phyloP scores from a whole-genome alignment of 1,140 invertebrate genomes.

The Ectropis grisescens region DNA sequence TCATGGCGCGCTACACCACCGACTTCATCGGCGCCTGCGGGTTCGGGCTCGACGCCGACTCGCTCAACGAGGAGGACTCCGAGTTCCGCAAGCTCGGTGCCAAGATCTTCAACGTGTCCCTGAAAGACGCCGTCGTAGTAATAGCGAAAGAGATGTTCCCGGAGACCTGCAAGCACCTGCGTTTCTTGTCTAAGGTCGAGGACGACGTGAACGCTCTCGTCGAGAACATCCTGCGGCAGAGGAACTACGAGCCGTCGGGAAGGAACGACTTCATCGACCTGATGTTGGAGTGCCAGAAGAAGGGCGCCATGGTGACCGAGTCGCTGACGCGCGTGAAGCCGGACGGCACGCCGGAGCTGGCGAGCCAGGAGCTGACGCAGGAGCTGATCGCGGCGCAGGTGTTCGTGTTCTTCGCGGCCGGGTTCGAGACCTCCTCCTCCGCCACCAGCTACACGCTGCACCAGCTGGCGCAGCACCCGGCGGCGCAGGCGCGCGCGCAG shows the following conservation, averaged over 20 bases:
- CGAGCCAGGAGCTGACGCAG: slow-evolving; percentile 21
- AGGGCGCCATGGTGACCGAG: slow-evolving; percentile 28
- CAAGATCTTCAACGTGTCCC: slow-evolving; percentile 23
- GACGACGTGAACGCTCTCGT: slow-evolving; percentile 14
- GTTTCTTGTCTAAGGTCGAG: slow-evolving; percentile 12
- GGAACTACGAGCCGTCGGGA: slow-evolving; percentile 23
- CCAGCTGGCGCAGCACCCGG: slow-evolving; percentile 70
- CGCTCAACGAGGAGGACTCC: slow-evolving; percentile 41
- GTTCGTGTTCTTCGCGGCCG: slow-evolving; percentile 70
- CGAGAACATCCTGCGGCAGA: slow-evolving; percentile 13
- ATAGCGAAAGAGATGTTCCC: slow-evolving; percentile 25
- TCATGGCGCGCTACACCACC: slow-evolving; percentile 24
- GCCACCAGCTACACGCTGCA: slow-evolving; percentile 65
- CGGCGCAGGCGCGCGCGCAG: slow-evolving; percentile 69
- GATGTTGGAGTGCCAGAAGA: slow-evolving; percentile 61
- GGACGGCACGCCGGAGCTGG: slow-evolving; percentile 14
- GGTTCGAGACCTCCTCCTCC: slow-evolving; percentile 73
- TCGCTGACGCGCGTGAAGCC: slow-evolving; percentile 48
- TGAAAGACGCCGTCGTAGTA: slow-evolving; percentile 7
- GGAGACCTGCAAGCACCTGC: slow-evolving; percentile 16
- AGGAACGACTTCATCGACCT: slow-evolving; percentile 71
- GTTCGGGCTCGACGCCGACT: slow-evolving; percentile 47
- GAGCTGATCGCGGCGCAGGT: slow-evolving; percentile 60
- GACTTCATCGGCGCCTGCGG: slow-evolving; percentile 64
- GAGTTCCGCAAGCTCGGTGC: slow-evolving; percentile 37